These are phyloP conservation scores for Hafferia zeledoni DNA, from an alignment of 2,797 vertebrate genomes.

Conservation along the genomic window DNA sequence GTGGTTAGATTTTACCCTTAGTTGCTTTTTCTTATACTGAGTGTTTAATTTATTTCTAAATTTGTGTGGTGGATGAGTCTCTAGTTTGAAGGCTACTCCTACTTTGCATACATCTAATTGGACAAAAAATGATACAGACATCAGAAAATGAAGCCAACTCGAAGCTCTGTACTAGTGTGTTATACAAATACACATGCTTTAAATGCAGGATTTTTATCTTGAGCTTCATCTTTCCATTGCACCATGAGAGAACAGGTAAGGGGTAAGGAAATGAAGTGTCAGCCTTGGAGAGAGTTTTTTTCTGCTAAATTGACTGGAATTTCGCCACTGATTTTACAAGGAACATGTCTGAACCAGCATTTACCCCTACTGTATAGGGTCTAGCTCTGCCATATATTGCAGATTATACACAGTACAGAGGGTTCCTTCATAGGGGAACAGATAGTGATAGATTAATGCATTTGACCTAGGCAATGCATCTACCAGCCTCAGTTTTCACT, in stretches of 20 bases:
- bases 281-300: neutral
- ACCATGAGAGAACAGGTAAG: neutral
- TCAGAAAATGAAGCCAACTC: neutral
- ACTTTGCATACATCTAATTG: neutral
- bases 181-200: neutral
- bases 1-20: neutral
- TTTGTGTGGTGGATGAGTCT: neutral
- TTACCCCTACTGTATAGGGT: neutral
- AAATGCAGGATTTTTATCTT: neutral
- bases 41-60: neutral
- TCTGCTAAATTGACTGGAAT: neutral
- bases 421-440: neutral
- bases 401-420: neutral
- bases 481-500: neutral
- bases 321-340: neutral
- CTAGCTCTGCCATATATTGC: neutral
- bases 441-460: neutral
- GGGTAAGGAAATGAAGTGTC: neutral
- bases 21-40: neutral
- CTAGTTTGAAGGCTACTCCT: neutral
- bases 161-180: neutral
- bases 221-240: neutral
- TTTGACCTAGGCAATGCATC: neutral
- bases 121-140: neutral
- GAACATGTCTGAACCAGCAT: neutral